Evolutionary conservation across 2,888 invertebrate genomes (phyloP).

Genomic region (Pheosia tremula): DNA sequence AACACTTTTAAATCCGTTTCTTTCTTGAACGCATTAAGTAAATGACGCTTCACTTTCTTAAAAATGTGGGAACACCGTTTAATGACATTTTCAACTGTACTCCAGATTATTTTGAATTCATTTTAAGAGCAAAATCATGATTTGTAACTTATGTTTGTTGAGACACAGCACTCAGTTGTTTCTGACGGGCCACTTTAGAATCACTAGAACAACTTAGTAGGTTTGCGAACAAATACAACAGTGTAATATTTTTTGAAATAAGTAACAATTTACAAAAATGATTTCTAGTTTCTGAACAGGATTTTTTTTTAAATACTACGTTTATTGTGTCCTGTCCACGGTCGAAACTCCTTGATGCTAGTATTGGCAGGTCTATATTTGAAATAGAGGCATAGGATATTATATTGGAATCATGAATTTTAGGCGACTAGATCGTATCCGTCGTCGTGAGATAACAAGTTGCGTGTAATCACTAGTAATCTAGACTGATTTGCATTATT

Average conservation of each 20-base stretch:
- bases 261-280: too few species aligned
- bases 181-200: too few species aligned
- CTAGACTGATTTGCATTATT: not conserved
- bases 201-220: too few species aligned
- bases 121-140: not conserved
- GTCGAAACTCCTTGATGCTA: too few species aligned
- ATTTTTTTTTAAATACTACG: too few species aligned
- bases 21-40: not conserved
- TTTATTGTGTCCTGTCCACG: too few species aligned
- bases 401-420: not conserved
- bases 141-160: not conserved
- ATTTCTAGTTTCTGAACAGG: too few species aligned
- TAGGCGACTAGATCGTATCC: not conserved
- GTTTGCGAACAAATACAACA: too few species aligned
- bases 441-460: not conserved
- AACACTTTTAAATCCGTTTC: conserved; percentile 1
- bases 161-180: not conserved
- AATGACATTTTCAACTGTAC: not conserved
- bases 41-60: not conserved
- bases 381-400: too few species aligned
- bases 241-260: too few species aligned
- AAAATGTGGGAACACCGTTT: not conserved
- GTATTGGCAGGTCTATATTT: too few species aligned
- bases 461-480: not conserved
- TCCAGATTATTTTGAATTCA: not conserved